phyloP scores from a whole-genome alignment of 1,140 invertebrate species.

The Gyrodactylus salaris region DNA sequence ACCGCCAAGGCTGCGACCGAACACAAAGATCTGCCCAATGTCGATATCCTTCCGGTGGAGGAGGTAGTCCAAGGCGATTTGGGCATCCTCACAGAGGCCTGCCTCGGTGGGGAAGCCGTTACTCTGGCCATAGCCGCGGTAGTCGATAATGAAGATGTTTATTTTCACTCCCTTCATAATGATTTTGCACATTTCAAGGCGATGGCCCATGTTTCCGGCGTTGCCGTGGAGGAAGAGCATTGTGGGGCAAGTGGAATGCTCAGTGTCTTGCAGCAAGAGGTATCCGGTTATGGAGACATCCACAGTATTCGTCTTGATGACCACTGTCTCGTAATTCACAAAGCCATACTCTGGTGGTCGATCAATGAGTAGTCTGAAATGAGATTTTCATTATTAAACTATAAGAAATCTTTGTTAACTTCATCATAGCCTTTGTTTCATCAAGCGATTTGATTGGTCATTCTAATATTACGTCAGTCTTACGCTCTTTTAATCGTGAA shows the following conservation, averaged over 20 bases:
- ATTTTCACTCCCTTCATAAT: slow-evolving; percentile 41
- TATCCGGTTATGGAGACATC: neutral
- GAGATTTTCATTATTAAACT: too few species aligned
- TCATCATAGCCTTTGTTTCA: too few species aligned
- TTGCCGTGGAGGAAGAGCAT: slow-evolving; percentile 69
- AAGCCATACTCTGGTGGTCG: neutral
- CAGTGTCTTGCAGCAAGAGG: neutral
- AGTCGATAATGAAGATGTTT: slow-evolving; percentile 60
- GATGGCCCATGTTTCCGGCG: slow-evolving; percentile 72
- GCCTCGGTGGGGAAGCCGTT: slow-evolving; percentile 45
- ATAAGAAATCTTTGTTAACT: too few species aligned
- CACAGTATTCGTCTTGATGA: neutral
- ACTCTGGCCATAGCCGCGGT: slow-evolving; percentile 66
- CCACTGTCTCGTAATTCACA: neutral
- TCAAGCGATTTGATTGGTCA: too few species aligned
- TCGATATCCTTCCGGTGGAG: slow-evolving; percentile 43
- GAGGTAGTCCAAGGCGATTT: slow-evolving; percentile 48
- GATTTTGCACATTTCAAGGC: slow-evolving; percentile 37
- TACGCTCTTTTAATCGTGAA: too few species aligned
- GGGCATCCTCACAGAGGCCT: slow-evolving; percentile 47
- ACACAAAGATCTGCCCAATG: slow-evolving; percentile 46
- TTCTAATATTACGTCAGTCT: too few species aligned
- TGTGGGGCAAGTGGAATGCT: slow-evolving; percentile 27
- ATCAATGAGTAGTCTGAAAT: too few species aligned
- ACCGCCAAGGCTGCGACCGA: slow-evolving; percentile 55